These are phyloP conservation scores for Neosilurus hyrtlii DNA, from an alignment of 2,797 vertebrate genomes.

Conservation along the genomic window DNA sequence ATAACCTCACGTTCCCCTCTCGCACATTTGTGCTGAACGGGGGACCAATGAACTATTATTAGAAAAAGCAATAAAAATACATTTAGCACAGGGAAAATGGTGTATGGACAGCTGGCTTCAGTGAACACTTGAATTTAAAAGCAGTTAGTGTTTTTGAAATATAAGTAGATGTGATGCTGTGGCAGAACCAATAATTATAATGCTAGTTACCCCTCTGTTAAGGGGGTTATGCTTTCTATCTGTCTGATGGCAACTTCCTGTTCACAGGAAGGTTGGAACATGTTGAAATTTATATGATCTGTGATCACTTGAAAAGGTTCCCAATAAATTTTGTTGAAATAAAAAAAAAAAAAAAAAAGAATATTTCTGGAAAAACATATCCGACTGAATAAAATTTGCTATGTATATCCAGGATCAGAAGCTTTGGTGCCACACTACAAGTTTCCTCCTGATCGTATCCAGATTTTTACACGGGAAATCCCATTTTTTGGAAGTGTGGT, in stretches of 20 bases:
- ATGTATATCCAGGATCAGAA: no score
- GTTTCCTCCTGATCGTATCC: no score
- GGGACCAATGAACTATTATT: constrained; percentile 66
- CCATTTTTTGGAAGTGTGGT: no score
- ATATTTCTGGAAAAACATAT: no score
- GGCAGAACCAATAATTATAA: neutral
- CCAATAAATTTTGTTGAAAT: no score
- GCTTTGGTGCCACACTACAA: no score
- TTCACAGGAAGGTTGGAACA: no score
- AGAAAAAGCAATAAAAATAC: constrained; percentile 57
- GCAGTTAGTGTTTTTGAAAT: constrained; percentile 46
- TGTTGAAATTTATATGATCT: neutral
- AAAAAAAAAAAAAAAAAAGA: no score
- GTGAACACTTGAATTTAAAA: constrained; percentile 19
- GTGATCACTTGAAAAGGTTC: neutral
- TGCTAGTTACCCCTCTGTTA: neutral
- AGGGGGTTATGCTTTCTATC: no score
- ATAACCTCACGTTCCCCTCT: constrained; percentile 17
- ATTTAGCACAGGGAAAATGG: constrained; percentile 3
- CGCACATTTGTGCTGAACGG: constrained; percentile 29
- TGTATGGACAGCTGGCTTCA: constrained; percentile 23
- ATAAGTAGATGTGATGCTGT: constrained; percentile 39
- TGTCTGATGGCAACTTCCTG: no score
- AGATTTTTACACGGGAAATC: no score
- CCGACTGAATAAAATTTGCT: no score